These are phyloP conservation scores for Pipistrellus pipistrellus DNA, from an alignment of 2,797 vertebrate genomes.

Conservation along the genomic window DNA sequence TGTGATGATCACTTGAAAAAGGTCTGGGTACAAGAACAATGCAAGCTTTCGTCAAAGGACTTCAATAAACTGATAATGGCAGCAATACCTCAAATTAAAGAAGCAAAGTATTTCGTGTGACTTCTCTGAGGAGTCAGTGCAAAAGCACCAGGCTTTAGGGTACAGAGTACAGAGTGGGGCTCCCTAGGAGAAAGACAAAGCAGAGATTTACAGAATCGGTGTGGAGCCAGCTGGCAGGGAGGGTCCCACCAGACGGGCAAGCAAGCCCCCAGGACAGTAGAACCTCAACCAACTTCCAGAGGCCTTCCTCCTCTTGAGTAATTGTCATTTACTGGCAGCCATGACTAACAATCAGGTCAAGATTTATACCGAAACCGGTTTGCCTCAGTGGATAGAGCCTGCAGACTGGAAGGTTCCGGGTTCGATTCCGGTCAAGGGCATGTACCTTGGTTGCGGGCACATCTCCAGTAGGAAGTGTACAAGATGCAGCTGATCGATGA, in stretches of 20 bases:
- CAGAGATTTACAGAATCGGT: background rate
- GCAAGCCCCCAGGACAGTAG: background rate
- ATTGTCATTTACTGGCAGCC: background rate
- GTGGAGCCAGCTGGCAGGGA: background rate
- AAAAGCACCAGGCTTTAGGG: slow-evolving; percentile 23
- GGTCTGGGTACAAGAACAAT: slow-evolving; percentile 52
- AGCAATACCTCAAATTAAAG: slow-evolving; percentile 64
- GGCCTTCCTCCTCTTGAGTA: background rate
- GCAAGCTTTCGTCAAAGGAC: slow-evolving; percentile 59
- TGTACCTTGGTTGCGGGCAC: too few relatives aligned
- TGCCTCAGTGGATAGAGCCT: too few relatives aligned
- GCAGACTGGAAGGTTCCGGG: too few relatives aligned
- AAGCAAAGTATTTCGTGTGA: slow-evolving; percentile 22
- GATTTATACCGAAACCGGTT: background rate
- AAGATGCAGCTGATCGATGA: too few relatives aligned
- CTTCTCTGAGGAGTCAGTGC: background rate
- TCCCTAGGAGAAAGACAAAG: background rate
- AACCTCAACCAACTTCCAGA: background rate
- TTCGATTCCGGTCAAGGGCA: too few relatives aligned
- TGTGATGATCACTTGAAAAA: slow-evolving; percentile 65
- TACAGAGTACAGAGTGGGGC: too few relatives aligned
- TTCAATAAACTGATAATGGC: slow-evolving; percentile 43
- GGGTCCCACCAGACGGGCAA: background rate
- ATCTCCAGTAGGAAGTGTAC: too few relatives aligned
- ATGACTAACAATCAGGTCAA: background rate